These are phyloP conservation scores for Oegoconia quadripuncta DNA, from an alignment of 2,888 invertebrate genomes.

Conservation along the genomic window DNA sequence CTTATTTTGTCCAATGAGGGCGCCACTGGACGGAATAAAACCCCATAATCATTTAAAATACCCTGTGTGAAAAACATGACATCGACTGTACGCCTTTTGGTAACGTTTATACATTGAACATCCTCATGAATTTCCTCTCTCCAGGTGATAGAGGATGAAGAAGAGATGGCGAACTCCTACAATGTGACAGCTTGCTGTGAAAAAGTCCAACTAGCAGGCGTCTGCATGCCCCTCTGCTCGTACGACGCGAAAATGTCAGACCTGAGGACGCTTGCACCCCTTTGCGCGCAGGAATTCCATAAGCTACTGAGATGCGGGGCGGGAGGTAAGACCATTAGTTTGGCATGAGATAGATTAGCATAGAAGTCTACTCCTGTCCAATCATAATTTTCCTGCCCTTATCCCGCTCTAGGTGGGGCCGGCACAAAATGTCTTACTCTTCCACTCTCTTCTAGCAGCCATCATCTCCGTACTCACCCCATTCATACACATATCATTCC, in stretches of 20 bases:
- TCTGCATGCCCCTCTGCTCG: slow-evolving; percentile 88
- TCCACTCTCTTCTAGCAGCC: too few relatives aligned
- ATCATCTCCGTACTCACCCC: too few relatives aligned
- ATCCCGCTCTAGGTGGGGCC: too few relatives aligned
- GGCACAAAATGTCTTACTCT: too few relatives aligned
- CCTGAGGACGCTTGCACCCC: slow-evolving; percentile 84
- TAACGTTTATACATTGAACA: too few relatives aligned
- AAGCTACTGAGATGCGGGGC: slow-evolving; percentile 83
- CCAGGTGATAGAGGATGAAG: slow-evolving; percentile 79
- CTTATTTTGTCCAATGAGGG: too few relatives aligned
- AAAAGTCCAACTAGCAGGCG: slow-evolving; percentile 81
- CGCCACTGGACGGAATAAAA: too few relatives aligned
- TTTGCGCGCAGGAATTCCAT: slow-evolving; percentile 88
- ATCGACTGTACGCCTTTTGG: too few relatives aligned
- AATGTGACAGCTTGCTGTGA: slow-evolving; percentile 90
- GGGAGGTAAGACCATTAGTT: slow-evolving; percentile 60
- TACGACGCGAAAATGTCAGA: slow-evolving; percentile 91
- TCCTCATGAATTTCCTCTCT: background rate
- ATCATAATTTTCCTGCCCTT: too few relatives aligned
- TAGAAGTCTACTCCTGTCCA: background rate
- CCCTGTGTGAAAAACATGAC: too few relatives aligned
- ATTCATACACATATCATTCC: too few relatives aligned
- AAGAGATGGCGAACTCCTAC: slow-evolving; percentile 81
- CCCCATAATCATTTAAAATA: too few relatives aligned
- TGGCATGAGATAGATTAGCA: background rate